Evolutionary conservation across 2,113 vertebrate species (phyloP), one percentile per base, ranked within the genome.

Genomic region (Helogale parvula): DNA sequence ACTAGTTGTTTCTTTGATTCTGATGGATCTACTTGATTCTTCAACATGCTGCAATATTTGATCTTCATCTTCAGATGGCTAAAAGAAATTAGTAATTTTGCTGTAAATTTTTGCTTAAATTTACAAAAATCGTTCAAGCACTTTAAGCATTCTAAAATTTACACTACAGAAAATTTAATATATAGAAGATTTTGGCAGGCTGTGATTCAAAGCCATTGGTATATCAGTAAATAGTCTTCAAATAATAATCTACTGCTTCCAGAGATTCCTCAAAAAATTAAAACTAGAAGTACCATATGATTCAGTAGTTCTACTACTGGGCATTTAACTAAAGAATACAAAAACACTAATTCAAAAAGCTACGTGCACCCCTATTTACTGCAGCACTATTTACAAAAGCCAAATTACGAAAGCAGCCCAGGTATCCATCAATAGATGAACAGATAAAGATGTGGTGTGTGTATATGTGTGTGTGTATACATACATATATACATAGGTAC

Each of bases 11-110:
- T 97, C 91, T 86, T 89, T 45, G 23, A 41, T 3, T 90, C 21
- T 96, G 71, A 31, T 81, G 38, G 16, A 79, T 57, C n/a, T 82
- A 86, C 33, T 68, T 76, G 76, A 82, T 8, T 97, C 95, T 96
- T 98, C 98, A 47, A 29, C 90, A 63, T 94, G 54, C 17, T 96
- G 76, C 2, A 84, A 57, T 38, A 81, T n/a, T 79, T 88, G 93
- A 65, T 98, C 97, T 95, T 99, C 98, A 29, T 97, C 97, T 93
- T 98, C 98, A 93, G 98, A 98, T 96, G 98, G 90, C 94, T 98
- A 77, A 84, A 98, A 98, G 25, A 97, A 92, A 98, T 96, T 47
- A 94, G 94, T 45, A 82, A 85, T 86, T 94, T 79, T 93, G 8
- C 60, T 92, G 17, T 94, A 85, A 97, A 79, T 82, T n/a, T 77